These are phyloP conservation scores for Piprites chloris DNA, from an alignment of 2,113 vertebrate genomes.

Conservation along the genomic window DNA sequence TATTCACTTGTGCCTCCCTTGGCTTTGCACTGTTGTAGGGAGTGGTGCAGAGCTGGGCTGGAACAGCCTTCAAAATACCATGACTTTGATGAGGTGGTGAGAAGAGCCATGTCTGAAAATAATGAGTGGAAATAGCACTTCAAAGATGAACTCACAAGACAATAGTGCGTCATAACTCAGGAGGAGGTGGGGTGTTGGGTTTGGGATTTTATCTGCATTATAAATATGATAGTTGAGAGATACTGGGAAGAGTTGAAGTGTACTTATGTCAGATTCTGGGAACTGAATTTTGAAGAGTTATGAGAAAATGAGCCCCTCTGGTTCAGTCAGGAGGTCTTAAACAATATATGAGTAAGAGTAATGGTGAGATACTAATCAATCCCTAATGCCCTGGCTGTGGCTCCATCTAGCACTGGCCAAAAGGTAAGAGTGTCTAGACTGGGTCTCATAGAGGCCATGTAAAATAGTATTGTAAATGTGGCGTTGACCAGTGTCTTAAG, in stretches of 20 bases:
- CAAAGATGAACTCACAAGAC: neutral
- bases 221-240: neutral
- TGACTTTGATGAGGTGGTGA: neutral
- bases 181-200: neutral
- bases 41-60: neutral
- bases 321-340: neutral
- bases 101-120: neutral
- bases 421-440: neutral
- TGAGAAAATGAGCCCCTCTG: neutral
- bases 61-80: neutral
- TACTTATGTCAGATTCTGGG: neutral
- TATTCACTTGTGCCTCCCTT: neutral
- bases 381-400: neutral
- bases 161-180: neutral
- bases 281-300: neutral
- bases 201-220: neutral
- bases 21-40: neutral
- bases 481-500: neutral
- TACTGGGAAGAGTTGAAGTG: neutral
- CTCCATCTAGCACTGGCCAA: neutral
- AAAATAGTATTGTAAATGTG: neutral
- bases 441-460: neutral
- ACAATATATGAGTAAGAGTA: accelerated
- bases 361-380: neutral
- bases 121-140: neutral